Conservation (phyloP, 2,113 vertebrate species). For the Triplophysa siluroides region DNA sequence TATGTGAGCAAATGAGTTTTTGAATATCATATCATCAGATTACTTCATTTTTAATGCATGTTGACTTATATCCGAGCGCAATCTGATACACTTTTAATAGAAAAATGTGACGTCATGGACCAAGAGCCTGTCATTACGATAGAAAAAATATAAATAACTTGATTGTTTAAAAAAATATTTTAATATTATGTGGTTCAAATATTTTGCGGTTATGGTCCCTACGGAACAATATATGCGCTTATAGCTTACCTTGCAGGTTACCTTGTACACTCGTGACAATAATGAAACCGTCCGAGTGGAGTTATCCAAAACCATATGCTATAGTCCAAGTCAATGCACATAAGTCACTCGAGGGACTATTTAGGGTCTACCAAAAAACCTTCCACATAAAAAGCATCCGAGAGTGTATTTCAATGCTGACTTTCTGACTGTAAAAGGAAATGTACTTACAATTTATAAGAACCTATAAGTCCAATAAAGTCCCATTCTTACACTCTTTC, state of each 20-base stretch:
- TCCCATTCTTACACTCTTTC: constrained; percentile 52
- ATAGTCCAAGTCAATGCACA: not conserved
- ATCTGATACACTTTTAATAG: not conserved
- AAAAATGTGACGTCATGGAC: constrained; percentile 14
- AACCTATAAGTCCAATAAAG: constrained; percentile 52
- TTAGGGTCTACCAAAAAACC: not conserved
- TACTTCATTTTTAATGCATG: too few relatives aligned
- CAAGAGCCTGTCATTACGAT: not conserved
- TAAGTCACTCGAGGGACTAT: not conserved
- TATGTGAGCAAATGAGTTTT: too few relatives aligned
- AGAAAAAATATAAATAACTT: not conserved
- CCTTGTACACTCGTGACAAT: not conserved
- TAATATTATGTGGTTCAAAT: not conserved
- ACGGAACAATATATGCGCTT: not conserved
- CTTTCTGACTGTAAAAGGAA: constrained; percentile 59
- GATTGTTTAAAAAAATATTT: not conserved
- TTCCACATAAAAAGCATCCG: constrained; percentile 31
- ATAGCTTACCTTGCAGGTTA: not conserved
- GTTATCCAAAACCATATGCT: constrained; percentile 6
- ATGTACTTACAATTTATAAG: constrained; percentile 72
- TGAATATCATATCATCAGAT: too few relatives aligned
- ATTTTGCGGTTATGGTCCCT: not conserved
- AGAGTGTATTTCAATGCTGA: constrained; percentile 39
- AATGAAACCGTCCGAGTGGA: not conserved
- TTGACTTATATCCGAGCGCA: not conserved